Evolutionary conservation across 2,797 vertebrate genomes (phyloP).

Genomic region (Dallia pectoralis): DNA sequence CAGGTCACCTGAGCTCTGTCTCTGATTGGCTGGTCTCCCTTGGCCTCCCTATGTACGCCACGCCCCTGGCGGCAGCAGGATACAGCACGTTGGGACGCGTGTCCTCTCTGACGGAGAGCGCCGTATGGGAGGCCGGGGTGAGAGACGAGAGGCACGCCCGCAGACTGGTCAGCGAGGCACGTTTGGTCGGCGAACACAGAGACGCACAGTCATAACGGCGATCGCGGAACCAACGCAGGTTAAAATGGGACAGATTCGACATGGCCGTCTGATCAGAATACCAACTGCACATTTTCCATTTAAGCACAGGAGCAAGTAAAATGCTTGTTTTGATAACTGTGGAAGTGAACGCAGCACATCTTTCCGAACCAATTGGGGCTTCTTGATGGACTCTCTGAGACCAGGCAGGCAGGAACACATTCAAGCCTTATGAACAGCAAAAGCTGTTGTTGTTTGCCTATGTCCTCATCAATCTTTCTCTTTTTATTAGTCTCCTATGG

Average conservation of each 20-base stretch:
- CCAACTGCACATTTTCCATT: not conserved
- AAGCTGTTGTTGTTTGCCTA: constrained; percentile 14
- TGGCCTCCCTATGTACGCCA: constrained; percentile 90
- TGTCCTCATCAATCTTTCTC: constrained; percentile 24
- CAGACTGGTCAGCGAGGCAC: constrained; percentile 85
- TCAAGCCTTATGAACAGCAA: constrained; percentile 4
- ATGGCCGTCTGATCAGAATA: constrained; percentile 9
- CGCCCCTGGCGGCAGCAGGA: constrained; percentile 79
- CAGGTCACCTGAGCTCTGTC: constrained; percentile 78
- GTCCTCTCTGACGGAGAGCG: constrained; percentile 84
- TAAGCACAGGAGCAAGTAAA: constrained; percentile 10
- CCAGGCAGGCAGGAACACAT: constrained; percentile 5
- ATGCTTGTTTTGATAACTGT: constrained; percentile 17
- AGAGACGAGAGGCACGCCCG: constrained; percentile 85
- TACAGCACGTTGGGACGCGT: constrained; percentile 81
- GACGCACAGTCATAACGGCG: constrained; percentile 51
- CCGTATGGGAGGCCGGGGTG: constrained; percentile 84
- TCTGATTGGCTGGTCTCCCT: constrained; percentile 93
- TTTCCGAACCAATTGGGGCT: constrained; percentile 40
- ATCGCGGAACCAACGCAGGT: not conserved
- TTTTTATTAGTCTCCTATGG: constrained; percentile 35
- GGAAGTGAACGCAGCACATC: constrained; percentile 26
- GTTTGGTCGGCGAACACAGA: constrained; percentile 63
- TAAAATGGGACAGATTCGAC: constrained; percentile 5
- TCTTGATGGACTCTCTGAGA: constrained; percentile 25